These are phyloP conservation scores for Parapsyche elsis DNA, from an alignment of 1,140 invertebrate genomes.

Conservation along the genomic window DNA sequence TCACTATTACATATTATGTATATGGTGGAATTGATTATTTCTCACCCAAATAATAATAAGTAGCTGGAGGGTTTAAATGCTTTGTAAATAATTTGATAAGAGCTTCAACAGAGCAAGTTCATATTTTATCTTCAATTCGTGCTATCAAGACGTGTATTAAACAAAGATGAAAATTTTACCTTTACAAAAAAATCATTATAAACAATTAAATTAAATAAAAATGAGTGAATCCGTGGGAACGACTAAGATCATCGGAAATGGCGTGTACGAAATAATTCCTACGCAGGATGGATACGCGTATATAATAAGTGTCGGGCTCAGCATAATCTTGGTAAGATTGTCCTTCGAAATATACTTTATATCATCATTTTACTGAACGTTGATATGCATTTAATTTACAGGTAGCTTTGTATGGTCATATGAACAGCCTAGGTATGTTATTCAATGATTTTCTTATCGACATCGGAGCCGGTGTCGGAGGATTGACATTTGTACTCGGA, in stretches of 20 bases:
- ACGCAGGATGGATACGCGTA: conserved; percentile 29
- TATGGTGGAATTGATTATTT: too few species aligned
- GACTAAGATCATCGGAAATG: not conserved
- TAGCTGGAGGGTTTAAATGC: too few species aligned
- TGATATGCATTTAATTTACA: not conserved
- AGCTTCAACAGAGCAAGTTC: not conserved
- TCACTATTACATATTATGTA: too few species aligned
- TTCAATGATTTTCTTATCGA: conserved; percentile 21
- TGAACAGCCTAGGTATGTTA: not conserved
- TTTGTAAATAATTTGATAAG: too few species aligned
- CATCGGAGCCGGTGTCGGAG: conserved; percentile 9
- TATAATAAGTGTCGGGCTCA: not conserved
- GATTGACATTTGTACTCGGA: not conserved
- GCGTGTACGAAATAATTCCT: conserved; percentile 21
- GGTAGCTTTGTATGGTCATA: conserved; percentile 7
- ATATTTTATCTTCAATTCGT: not conserved
- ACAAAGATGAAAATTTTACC: not conserved
- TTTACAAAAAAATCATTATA: not conserved
- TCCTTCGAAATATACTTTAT: not conserved
- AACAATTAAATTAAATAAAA: not conserved
- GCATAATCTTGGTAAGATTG: not conserved
- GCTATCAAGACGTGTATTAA: not conserved
- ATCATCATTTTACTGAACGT: not conserved
- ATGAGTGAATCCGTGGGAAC: not conserved
- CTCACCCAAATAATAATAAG: too few species aligned